Evolutionary conservation across 2,797 vertebrate species (phyloP).

Genomic region (Hybognathus amarus): DNA sequence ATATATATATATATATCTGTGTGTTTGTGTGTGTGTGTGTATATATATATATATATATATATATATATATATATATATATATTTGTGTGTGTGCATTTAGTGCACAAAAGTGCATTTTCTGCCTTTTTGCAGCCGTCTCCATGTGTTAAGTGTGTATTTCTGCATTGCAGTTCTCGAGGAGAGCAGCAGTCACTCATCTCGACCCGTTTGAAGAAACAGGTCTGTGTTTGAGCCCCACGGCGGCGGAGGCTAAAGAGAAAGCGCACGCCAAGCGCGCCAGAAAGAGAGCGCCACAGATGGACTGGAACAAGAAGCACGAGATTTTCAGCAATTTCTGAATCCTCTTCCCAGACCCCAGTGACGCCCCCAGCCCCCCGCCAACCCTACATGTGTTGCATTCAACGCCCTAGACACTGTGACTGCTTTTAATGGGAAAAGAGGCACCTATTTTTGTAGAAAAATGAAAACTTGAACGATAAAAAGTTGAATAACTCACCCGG

Average conservation of each 20-base stretch:
- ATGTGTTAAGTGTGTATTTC: slow-evolving; percentile 22
- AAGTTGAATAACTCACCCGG: slow-evolving; percentile 48
- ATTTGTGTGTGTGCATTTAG: no score
- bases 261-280: slow-evolving; percentile 89
- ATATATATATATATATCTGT: no score
- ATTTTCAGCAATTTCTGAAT: slow-evolving; percentile 98
- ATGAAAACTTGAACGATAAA: slow-evolving; percentile 52
- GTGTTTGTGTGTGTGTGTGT: no score
- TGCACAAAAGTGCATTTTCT: background rate
- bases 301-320: slow-evolving; percentile 97
- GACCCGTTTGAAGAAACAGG: slow-evolving; percentile 94
- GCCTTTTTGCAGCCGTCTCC: background rate
- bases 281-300: slow-evolving; percentile 94
- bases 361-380: background rate
- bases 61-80: no score
- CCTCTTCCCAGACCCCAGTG: background rate
- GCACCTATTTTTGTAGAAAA: slow-evolving; percentile 74
- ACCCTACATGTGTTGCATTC: slow-evolving; percentile 34
- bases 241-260: slow-evolving; percentile 94
- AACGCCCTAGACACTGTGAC: slow-evolving; percentile 26
- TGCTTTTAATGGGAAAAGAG: slow-evolving; percentile 46
- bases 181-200: slow-evolving; percentile 64
- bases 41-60: no score
- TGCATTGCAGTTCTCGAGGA: slow-evolving; percentile 70
- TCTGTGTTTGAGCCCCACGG: slow-evolving; percentile 89